These are phyloP conservation scores for Trochalopteron elliotii DNA, from an alignment of 2,113 vertebrate genomes.

Conservation along the genomic window DNA sequence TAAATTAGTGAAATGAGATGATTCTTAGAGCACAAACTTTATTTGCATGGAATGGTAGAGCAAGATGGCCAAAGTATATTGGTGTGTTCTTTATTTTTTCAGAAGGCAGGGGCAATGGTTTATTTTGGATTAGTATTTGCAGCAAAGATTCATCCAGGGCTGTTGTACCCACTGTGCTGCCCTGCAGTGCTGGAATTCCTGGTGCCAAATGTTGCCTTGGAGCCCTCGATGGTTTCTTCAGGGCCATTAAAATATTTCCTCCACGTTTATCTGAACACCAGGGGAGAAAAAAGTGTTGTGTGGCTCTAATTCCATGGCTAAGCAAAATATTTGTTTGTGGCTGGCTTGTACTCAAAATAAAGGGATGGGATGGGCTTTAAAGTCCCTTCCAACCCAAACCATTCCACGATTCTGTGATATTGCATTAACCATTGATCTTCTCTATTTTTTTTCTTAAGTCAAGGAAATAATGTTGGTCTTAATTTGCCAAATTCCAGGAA, in stretches of 20 bases:
- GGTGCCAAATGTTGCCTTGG: not conserved
- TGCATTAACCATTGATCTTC: not conserved
- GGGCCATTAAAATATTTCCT: not conserved
- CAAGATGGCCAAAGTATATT: not conserved
- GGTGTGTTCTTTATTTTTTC: too few species aligned
- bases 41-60: not conserved
- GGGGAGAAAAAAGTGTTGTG: not conserved
- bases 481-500: not conserved
- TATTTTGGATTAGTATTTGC: not conserved
- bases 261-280: not conserved
- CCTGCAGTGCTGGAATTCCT: not conserved
- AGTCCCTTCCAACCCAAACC: not conserved
- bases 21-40: not conserved
- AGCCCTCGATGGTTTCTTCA: not conserved
- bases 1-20: not conserved
- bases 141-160: not conserved
- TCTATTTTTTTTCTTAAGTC: not conserved
- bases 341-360: not conserved
- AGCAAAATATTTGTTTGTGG: not conserved
- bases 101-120: not conserved
- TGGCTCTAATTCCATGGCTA: not conserved
- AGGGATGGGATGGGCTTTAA: not conserved
- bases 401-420: not conserved
- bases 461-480: not conserved
- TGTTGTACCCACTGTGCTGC: not conserved